Conservation (phyloP, 2,888 invertebrate genomes). For the Chloroclysta siterata region DNA sequence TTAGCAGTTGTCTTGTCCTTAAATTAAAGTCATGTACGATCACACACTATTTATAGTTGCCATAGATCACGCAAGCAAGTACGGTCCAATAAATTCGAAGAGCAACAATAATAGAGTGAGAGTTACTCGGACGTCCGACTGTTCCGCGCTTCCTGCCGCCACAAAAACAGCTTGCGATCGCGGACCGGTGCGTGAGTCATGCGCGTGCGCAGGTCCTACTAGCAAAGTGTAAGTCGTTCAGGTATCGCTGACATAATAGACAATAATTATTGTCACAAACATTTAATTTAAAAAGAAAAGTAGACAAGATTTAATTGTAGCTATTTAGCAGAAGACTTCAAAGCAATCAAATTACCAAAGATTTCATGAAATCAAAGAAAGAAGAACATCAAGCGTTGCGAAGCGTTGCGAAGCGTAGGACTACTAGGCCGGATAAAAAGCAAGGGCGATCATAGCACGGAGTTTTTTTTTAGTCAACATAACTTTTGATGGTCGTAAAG, state of each 20-base stretch:
- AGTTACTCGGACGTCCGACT: conserved; percentile 54
- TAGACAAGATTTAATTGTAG: too few species aligned
- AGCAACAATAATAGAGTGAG: conserved; percentile 28
- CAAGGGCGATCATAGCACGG: too few species aligned
- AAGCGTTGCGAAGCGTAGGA: too few species aligned
- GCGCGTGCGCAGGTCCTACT: conserved; percentile 42
- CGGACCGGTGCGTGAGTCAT: conserved; percentile 51
- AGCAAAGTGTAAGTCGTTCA: conserved; percentile 17
- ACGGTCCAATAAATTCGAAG: conserved; percentile 10
- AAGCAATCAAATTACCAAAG: too few species aligned
- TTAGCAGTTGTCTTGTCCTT: too few species aligned
- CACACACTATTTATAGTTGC: conserved; percentile 1
- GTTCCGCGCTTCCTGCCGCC: conserved; percentile 56
- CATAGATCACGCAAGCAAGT: conserved; percentile 21
- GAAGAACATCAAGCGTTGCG: too few species aligned
- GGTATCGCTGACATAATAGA: conserved; percentile 14
- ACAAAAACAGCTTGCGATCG: conserved; percentile 56
- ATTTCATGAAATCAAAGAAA: too few species aligned
- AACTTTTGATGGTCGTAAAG: too few species aligned
- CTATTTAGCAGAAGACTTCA: too few species aligned
- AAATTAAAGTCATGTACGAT: conserved; percentile 10
- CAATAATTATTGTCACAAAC: too few species aligned
- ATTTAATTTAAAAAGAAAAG: not conserved
- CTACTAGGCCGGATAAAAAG: too few species aligned
- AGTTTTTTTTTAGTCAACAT: too few species aligned